phyloP scores from a whole-genome alignment of 2,797 vertebrate genomes.

The Oryzias sinensis region DNA sequence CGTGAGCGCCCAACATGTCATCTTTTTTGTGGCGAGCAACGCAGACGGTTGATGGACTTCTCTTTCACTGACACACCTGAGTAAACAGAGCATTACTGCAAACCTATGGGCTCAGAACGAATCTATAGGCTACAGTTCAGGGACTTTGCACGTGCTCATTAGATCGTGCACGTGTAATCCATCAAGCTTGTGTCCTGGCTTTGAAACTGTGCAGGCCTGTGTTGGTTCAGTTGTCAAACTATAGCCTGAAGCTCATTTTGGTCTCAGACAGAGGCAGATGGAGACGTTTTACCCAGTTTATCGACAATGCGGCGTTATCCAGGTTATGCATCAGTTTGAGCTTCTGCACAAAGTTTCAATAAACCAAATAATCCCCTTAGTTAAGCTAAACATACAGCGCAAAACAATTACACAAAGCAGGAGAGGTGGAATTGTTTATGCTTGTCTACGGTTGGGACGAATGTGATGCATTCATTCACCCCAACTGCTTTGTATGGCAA shows the following conservation, averaged over 20 bases:
- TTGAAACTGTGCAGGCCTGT: conserved; percentile 3
- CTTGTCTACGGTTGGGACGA: neutral
- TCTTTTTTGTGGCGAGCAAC: neutral
- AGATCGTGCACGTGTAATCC: conserved; percentile 12
- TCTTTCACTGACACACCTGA: conserved; percentile 63
- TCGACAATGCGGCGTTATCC: neutral
- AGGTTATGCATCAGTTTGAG: neutral
- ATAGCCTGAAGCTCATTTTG: neutral
- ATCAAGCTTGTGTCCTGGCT: conserved; percentile 6
- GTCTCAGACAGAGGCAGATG: conserved; percentile 9
- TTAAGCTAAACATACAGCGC: neutral
- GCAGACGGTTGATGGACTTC: conserved; percentile 10
- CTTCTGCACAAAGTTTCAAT: too few relatives aligned
- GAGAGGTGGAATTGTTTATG: neutral
- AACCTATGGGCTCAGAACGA: conserved; percentile 22
- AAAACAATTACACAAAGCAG: neutral
- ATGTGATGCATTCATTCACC: too few relatives aligned
- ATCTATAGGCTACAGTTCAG: conserved; percentile 3
- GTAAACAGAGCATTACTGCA: conserved; percentile 45
- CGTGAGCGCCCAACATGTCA: conserved; percentile 39
- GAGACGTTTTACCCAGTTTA: neutral
- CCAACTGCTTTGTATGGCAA: too few relatives aligned
- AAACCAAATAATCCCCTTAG: too few relatives aligned
- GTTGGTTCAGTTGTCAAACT: conserved; percentile 11
- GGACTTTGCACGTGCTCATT: conserved; percentile 1